Evolutionary conservation across 2,797 vertebrate species (phyloP), one percentile per base, ranked within the genome.

Genomic region (Apodemus agrarius): DNA sequence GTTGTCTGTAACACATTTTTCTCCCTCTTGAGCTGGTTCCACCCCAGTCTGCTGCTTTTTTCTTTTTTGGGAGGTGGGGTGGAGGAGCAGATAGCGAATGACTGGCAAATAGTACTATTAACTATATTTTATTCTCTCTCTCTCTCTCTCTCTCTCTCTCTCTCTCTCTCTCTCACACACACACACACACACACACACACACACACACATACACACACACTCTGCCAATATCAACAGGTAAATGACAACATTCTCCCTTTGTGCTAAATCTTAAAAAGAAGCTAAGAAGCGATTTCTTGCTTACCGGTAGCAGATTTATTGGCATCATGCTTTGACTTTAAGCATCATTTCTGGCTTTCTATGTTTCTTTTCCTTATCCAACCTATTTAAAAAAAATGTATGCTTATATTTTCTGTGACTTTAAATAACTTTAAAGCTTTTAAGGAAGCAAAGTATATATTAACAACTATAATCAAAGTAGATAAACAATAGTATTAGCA

Each of bases 401-500:
- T 75, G 21, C 46, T 89, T 88, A 0, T 65, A 81, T 96, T 93
- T 92, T 86, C 43, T 57, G 11, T 63, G 34, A 87, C 21, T 16
- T 88, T 89, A 75, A 90, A n/a, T 31, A 90, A 24, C 34, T 37
- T 93, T 81, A 75, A 94, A 80, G 80, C 46, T 83, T 83, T 93
- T 11, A 92, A 85, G 54, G 67, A 43, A 94, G 17, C 78, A 86
- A 90, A 9, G 17, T 72, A 72, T 86, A 90, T 29, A 65, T 76
- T 82, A 75, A 95, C 6, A 91, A 72, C 82, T 80, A 8, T 59
- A n/a, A n/a, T n/a, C 88, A 91, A 96, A 81, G 24, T 88, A 96
- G 65, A 80, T 46, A 72, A 92, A 75, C 29, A 67, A 74, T 61
- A 89, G 61, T 89, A 84, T 89, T 79, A 91, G 86, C 0, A 81